Evolutionary conservation across 2,113 vertebrate genomes (phyloP).

Genomic region (Equus quagga): DNA sequence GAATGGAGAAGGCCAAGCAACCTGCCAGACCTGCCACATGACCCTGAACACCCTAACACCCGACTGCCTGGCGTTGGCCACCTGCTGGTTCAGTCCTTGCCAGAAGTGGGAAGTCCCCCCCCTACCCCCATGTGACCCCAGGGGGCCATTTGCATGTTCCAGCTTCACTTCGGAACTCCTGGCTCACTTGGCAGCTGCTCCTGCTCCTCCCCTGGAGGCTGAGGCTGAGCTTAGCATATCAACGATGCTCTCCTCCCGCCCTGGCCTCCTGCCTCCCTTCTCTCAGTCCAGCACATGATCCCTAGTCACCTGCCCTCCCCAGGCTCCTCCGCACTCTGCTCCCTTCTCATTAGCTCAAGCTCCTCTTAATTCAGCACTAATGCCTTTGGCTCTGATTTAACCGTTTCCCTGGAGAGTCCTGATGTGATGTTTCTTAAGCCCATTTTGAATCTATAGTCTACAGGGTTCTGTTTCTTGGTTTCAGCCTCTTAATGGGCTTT

Average conservation of each 20-base stretch:
- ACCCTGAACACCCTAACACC: not conserved
- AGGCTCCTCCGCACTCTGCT: not conserved
- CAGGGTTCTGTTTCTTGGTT: not conserved
- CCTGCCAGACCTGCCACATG: accelerated
- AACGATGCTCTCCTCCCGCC: too few species aligned
- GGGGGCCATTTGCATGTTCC: not conserved
- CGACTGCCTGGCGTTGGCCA: not conserved
- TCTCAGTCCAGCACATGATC: not conserved
- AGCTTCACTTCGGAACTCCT: not conserved
- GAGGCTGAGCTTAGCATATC: not conserved
- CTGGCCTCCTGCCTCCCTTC: accelerated
- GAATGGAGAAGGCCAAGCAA: not conserved
- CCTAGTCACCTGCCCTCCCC: not conserved
- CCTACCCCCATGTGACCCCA: not conserved
- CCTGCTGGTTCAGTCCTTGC: not conserved
- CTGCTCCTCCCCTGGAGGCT: not conserved
- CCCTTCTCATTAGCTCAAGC: not conserved
- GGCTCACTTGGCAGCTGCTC: not conserved
- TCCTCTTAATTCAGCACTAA: conserved; percentile 32
- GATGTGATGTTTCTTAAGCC: not conserved
- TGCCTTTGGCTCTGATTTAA: conserved; percentile 28
- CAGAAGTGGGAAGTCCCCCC: not conserved
- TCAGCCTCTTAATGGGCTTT: not conserved
- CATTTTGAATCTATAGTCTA: conserved; percentile 17
- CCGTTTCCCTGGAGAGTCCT: conserved; percentile 10